phyloP scores from a whole-genome alignment of 2,113 vertebrate genomes.

The Rhodinocichla rosea region DNA sequence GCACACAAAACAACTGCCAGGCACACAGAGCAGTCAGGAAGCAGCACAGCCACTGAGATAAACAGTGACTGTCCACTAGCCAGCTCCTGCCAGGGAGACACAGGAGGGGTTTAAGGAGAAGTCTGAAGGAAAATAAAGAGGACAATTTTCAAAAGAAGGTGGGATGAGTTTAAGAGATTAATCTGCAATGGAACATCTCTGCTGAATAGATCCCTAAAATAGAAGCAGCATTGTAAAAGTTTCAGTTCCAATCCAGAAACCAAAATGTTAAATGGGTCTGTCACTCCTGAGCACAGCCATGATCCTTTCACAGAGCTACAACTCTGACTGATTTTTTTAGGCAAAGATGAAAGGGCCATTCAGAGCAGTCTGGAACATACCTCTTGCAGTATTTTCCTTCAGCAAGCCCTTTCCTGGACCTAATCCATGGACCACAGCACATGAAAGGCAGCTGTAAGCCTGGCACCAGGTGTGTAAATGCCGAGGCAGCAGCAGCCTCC shows the following conservation, averaged over 20 bases:
- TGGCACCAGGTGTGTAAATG: conserved; percentile 22
- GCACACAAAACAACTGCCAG: background rate
- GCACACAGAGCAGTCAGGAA: background rate
- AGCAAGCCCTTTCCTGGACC: conserved; percentile 9
- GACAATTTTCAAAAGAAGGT: background rate
- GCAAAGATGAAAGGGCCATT: conserved; percentile 37
- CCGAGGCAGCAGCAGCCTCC: background rate
- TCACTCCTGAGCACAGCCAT: background rate
- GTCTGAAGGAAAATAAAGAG: background rate
- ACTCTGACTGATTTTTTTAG: background rate
- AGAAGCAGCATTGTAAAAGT: background rate
- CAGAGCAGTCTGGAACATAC: background rate
- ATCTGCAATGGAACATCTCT: background rate
- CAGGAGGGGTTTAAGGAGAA: background rate
- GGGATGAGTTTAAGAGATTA: background rate
- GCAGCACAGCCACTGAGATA: background rate
- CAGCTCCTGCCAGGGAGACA: background rate
- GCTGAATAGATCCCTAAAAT: background rate
- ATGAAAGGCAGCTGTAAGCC: conserved; percentile 18
- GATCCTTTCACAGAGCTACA: background rate
- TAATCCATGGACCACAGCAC: background rate
- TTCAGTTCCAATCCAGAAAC: background rate
- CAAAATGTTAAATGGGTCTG: background rate
- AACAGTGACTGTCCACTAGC: background rate
- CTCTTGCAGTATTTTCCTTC: conserved; percentile 19